Conservation (phyloP, 2,888 invertebrate species). For the Plagodis pulveraria region DNA sequence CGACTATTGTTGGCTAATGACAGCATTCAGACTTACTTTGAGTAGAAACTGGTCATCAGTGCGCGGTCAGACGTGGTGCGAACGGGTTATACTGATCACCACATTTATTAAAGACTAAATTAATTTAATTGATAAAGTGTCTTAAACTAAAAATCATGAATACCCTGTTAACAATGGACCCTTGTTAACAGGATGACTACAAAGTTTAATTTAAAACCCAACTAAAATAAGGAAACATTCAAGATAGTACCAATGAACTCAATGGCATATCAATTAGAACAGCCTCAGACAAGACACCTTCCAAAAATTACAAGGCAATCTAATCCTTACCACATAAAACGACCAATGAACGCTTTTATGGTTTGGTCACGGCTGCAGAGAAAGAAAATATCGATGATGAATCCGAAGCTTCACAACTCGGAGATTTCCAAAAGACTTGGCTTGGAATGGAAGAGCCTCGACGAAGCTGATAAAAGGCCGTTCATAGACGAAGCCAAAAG, state of each 20-base stretch:
- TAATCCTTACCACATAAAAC: constrained; percentile 91
- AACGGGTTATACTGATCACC: constrained; percentile 44
- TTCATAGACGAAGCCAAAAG: constrained; percentile 96
- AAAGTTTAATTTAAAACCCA: background rate
- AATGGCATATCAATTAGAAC: constrained; percentile 71
- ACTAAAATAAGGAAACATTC: background rate
- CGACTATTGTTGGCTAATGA: constrained; percentile 80
- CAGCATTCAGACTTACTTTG: constrained; percentile 74
- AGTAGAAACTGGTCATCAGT: constrained; percentile 73
- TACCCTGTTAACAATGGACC: constrained; percentile 8
- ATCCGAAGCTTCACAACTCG: constrained; percentile 91
- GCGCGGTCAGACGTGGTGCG: constrained; percentile 56
- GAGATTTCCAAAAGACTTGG: constrained; percentile 93
- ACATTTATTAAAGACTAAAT: background rate
- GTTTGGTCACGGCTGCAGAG: constrained; percentile 97
- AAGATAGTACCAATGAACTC: constrained; percentile 34
- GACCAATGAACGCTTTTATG: constrained; percentile 99
- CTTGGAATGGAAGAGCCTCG: constrained; percentile 93
- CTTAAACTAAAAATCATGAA: background rate
- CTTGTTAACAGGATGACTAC: background rate
- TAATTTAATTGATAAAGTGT: background rate
- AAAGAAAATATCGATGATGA: constrained; percentile 92
- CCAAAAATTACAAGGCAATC: constrained; percentile 83
- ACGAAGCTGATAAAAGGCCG: constrained; percentile 92
- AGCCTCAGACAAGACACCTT: constrained; percentile 50